Conservation (phyloP, 2,888 invertebrate species). For the Mechanitis mazaeus region DNA sequence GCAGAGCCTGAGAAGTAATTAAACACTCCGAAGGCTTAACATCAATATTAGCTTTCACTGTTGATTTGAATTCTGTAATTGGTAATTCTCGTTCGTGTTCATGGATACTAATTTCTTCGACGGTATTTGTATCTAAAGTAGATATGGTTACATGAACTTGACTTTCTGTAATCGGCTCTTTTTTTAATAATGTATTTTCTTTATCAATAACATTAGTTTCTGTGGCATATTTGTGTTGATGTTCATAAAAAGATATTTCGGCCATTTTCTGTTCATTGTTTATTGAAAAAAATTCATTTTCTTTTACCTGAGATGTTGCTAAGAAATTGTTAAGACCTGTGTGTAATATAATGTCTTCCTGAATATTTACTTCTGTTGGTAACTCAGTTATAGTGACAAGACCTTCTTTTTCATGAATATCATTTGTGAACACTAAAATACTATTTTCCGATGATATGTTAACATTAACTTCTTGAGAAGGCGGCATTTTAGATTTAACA, state of each 20-base stretch:
- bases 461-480: constrained; percentile 77
- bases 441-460: constrained; percentile 79
- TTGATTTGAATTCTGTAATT: constrained; percentile 67
- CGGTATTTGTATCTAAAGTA: constrained; percentile 76
- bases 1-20: constrained; percentile 72
- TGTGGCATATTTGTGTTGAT: constrained; percentile 76
- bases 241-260: constrained; percentile 76
- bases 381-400: constrained; percentile 57
- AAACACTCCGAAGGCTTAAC: constrained; percentile 78
- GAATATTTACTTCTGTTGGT: constrained; percentile 50
- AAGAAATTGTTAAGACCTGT: constrained; percentile 78
- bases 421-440: constrained; percentile 72
- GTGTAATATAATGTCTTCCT: constrained; percentile 56
- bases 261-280: constrained; percentile 73
- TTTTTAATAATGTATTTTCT: constrained; percentile 69
- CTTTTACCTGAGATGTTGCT: constrained; percentile 81
- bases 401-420: constrained; percentile 81
- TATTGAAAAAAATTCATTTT: constrained; percentile 73
- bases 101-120: constrained; percentile 77
- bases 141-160: constrained; percentile 69
- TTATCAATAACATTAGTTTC: constrained; percentile 79
- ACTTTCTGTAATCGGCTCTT: constrained; percentile 55
- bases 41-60: constrained; percentile 75
- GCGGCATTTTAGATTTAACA: constrained; percentile 76
- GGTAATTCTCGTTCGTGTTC: constrained; percentile 80